phyloP scores from a whole-genome alignment of 2,113 vertebrate genomes.

The Equus quagga region DNA sequence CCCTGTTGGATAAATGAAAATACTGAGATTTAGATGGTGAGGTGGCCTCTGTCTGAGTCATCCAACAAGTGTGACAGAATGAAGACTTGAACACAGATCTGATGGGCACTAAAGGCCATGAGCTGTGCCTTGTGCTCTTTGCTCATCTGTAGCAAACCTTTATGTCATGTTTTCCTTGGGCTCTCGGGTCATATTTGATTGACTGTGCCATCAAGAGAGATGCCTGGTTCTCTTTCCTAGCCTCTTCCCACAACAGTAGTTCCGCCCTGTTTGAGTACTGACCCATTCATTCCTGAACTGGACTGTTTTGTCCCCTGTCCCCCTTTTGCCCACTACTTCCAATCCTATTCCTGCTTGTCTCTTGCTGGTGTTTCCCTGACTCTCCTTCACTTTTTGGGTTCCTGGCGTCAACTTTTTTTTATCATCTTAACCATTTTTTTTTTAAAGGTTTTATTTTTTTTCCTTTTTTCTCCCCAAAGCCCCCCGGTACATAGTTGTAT shows the following conservation, averaged over 20 bases:
- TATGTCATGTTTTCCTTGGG: no score
- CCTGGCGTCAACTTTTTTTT: neutral
- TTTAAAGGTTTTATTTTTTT: no score
- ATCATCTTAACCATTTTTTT: no score
- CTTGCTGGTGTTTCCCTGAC: neutral
- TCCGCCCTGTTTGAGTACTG: neutral
- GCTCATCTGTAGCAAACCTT: neutral
- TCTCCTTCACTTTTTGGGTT: neutral
- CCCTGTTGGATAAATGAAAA: neutral
- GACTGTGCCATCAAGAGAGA: neutral
- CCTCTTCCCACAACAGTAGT: neutral
- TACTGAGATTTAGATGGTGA: neutral
- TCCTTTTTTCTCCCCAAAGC: no score
- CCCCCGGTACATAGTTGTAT: no score
- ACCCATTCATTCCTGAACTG: neutral
- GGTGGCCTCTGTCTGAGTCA: neutral
- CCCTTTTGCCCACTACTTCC: rapidly evolving
- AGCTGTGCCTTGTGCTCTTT: neutral
- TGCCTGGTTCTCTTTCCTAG: neutral
- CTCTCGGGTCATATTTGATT: neutral
- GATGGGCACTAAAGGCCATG: neutral
- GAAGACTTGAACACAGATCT: neutral
- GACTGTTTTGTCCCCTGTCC: rapidly evolving
- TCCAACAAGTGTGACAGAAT: no score
- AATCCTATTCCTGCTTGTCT: rapidly evolving